Base-by-base conservation (phyloP, 2,888 invertebrate genomes). In the Agrochola lychnidis region DNA sequence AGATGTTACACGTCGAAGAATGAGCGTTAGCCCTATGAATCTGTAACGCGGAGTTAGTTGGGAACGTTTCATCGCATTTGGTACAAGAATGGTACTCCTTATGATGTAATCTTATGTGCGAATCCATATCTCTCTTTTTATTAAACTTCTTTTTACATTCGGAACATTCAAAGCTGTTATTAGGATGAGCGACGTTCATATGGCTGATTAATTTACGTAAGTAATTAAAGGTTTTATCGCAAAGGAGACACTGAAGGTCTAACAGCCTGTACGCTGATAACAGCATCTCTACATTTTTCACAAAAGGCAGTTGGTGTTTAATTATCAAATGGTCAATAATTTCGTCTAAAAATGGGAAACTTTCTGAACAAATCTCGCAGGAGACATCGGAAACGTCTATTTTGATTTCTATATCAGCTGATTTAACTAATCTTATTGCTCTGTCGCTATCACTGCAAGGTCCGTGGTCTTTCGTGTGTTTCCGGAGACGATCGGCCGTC, bases 301-400 rank as follows among this genome's bases (percentile, higher is more conserved):
- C 88, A 67, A 93, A 95, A 22, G 91, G 88, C 6, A 95, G 77
- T 30, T 90, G 85, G 64, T 96, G 96, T 82, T 93, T 91, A 1
- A 63, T 63, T 5, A 87, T 90, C 73, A 96, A 90, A 91, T 96
- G 91, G 5, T 85, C 79, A 0, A 89, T 76, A 48, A 91, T 84
- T 59, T 88, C 85, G 7, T 88, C 77, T 2, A 90, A 69, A 48
- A 72, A 71, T 0, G n/a, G 19, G 56, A 90, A 90, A 0, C 75
- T 61, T 68, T 88, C 77, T 2, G 88, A 84, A 79, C 96, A 96
- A 57, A 94, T 69, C 80, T 92, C 90, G 79, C 96, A 96, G 16
- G 80, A 88, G 0, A 95, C 89, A 36, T 93, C 89, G 0, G 96
- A 95, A 5, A 95, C 92, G 70, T 96, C 96, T 4, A 96, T 89